phyloP scores from a whole-genome alignment of 2,797 vertebrate genomes.

The Garrulus glandarius region DNA sequence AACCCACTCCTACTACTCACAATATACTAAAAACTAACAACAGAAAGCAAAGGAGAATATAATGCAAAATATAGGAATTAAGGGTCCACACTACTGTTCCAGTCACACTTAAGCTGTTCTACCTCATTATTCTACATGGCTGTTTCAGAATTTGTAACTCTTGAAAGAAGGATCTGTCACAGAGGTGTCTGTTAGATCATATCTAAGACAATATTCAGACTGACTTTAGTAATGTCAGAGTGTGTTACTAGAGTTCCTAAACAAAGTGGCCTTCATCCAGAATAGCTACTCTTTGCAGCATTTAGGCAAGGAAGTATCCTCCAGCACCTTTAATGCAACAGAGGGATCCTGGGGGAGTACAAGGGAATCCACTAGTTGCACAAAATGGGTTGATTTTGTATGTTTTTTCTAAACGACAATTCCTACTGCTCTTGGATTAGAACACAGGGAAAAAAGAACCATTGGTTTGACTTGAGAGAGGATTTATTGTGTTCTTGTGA shows the following conservation, averaged over 20 bases:
- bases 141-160: background rate
- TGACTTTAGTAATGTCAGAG: background rate
- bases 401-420: background rate
- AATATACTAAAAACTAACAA: background rate
- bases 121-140: background rate
- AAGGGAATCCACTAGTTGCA: background rate
- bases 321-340: background rate
- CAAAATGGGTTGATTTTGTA: background rate
- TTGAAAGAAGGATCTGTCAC: background rate
- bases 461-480: background rate
- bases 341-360: background rate
- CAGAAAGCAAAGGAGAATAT: background rate
- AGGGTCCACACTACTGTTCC: background rate
- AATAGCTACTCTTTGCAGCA: background rate
- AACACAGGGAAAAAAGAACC: background rate
- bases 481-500: background rate
- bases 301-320: background rate
- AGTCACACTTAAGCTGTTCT: background rate
- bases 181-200: background rate
- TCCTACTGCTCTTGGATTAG: background rate
- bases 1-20: background rate
- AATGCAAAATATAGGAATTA: background rate
- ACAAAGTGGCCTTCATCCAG: background rate
- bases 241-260: background rate
- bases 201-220: background rate